Evolutionary conservation across 2,113 vertebrate species (phyloP).

Genomic region (Empidonax alnorum): DNA sequence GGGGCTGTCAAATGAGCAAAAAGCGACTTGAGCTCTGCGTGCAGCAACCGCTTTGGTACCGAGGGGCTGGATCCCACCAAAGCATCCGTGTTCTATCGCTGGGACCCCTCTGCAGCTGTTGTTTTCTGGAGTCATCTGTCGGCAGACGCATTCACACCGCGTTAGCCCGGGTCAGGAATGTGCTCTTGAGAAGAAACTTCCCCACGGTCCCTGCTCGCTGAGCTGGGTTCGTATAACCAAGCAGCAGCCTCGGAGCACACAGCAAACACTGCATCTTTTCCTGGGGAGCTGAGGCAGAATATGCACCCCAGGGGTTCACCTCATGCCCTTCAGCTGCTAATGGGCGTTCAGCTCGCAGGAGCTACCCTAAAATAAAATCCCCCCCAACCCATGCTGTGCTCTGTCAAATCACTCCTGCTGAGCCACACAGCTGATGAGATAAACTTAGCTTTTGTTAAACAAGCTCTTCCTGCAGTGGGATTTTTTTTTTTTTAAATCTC

Average conservation of each 20-base stretch:
- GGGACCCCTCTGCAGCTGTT: background rate
- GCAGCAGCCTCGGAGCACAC: background rate
- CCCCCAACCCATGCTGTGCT: background rate
- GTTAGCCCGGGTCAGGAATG: background rate
- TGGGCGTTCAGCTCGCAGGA: background rate
- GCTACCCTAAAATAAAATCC: background rate
- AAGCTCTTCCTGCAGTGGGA: background rate
- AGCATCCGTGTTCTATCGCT: background rate
- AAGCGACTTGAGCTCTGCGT: background rate
- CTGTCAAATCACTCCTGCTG: constrained; percentile 15
- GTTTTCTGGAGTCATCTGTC: background rate
- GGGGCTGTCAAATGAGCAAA: background rate
- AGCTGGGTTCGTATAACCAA: background rate
- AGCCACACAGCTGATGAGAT: constrained; percentile 33
- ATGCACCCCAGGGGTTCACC: background rate
- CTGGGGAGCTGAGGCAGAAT: background rate
- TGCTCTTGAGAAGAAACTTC: background rate
- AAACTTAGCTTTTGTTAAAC: constrained; percentile 59
- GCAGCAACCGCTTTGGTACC: background rate
- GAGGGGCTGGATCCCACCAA: background rate
- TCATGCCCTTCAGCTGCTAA: background rate
- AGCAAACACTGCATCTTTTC: background rate
- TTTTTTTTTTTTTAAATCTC: background rate
- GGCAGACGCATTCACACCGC: background rate
- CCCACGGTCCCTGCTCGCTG: background rate